phyloP scores from a whole-genome alignment of 2,797 vertebrate genomes.

The Takifugu rubripes region DNA sequence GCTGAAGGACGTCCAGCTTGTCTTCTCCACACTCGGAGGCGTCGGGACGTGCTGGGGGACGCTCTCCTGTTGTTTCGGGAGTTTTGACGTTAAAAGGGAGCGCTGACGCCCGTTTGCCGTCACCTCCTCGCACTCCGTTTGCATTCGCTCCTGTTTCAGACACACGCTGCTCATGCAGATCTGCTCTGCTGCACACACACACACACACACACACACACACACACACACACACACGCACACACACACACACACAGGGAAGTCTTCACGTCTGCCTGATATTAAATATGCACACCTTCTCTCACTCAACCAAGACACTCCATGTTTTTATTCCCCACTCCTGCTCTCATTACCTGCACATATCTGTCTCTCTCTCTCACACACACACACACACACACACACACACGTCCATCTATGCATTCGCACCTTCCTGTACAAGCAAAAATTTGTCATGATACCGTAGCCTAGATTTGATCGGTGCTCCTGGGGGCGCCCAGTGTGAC shows the following conservation, averaged over 20 bases:
- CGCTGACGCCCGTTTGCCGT: constrained; percentile 23
- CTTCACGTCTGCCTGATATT: constrained; percentile 60
- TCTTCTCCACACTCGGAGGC: constrained; percentile 3
- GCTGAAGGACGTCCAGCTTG: too few relatives aligned
- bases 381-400: constrained; percentile 10
- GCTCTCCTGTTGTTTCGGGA: constrained; percentile 44
- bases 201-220: constrained; percentile 49
- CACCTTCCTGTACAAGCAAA: constrained; percentile 57
- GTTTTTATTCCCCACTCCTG: constrained; percentile 7
- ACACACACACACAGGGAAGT: constrained; percentile 52
- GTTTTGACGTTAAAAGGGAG: constrained; percentile 30
- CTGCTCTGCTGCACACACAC: constrained; percentile 33
- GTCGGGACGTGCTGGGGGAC: constrained; percentile 34
- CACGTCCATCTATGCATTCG: constrained; percentile 7
- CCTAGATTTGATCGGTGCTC: constrained; percentile 42
- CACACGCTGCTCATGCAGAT: constrained; percentile 41
- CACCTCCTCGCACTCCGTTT: constrained; percentile 28
- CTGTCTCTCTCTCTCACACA: not conserved
- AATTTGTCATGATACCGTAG: constrained; percentile 58
- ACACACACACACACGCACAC: constrained; percentile 23
- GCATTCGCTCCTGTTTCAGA: constrained; percentile 14
- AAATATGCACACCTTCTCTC: constrained; percentile 54
- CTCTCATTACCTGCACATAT: not conserved
- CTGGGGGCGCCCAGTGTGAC: constrained; percentile 47
- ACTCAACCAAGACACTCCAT: constrained; percentile 22